Evolutionary conservation across 2,888 invertebrate genomes (phyloP).

Genomic region (Xanthia togata): DNA sequence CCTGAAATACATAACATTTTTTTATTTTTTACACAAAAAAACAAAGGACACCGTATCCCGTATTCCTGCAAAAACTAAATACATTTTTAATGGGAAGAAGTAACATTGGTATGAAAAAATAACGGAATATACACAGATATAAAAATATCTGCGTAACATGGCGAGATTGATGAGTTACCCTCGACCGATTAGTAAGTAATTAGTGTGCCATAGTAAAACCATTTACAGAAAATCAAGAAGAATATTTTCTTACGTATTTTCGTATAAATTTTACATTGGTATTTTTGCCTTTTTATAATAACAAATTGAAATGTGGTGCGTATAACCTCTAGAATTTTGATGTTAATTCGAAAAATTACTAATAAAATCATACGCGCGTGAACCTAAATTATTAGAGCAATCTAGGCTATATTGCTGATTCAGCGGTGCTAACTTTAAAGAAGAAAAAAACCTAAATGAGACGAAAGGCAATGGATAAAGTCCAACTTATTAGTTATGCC

Average conservation of each 20-base stretch:
- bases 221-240: constrained; percentile 33
- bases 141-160: constrained; percentile 54
- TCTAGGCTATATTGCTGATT: no score
- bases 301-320: no score
- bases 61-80: background rate
- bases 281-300: background rate
- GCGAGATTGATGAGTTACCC: constrained; percentile 62
- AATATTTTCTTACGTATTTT: constrained; percentile 20
- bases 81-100: background rate
- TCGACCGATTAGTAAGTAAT: constrained; percentile 59
- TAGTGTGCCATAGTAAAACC: constrained; percentile 49
- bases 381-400: no score
- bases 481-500: no score
- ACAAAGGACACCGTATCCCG: background rate
- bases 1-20: background rate
- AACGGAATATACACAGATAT: constrained; percentile 41
- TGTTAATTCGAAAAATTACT: no score
- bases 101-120: constrained; percentile 22
- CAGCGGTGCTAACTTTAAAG: no score
- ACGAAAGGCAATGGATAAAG: no score
- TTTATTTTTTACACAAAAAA: background rate
- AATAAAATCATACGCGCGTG: no score
- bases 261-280: background rate
- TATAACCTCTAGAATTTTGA: no score
- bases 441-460: no score